phyloP scores from a whole-genome alignment of 2,113 vertebrate genomes.

The Thamnophis sirtalis region DNA sequence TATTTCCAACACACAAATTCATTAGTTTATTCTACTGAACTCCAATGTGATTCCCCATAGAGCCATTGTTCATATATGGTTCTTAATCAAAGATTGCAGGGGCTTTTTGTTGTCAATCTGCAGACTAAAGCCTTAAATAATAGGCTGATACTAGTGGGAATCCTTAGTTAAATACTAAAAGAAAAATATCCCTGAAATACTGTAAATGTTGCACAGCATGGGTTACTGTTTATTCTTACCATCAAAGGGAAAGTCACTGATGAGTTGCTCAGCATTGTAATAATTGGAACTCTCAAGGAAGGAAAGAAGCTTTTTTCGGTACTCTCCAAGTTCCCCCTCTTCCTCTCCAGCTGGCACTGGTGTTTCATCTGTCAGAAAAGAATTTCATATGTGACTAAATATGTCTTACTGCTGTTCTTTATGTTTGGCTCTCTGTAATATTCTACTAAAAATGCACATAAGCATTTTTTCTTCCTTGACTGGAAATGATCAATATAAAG shows the following conservation, averaged over 20 bases:
- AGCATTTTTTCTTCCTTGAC: background rate
- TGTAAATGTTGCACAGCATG: background rate
- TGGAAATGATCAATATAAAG: background rate
- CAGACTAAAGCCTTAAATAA: background rate
- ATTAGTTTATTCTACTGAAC: background rate
- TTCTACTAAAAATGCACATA: background rate
- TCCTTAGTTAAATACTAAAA: background rate
- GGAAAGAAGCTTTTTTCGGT: constrained; percentile 82
- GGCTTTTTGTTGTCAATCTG: background rate
- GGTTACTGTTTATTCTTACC: constrained; percentile 66
- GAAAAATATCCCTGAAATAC: background rate
- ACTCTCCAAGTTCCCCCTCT: constrained; percentile 85
- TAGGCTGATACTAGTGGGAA: background rate
- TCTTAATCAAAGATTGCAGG: background rate
- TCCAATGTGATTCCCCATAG: background rate
- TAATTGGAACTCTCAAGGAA: constrained; percentile 87
- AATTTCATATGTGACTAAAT: background rate
- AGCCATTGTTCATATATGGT: background rate
- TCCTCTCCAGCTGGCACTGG: constrained; percentile 85
- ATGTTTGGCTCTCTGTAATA: background rate
- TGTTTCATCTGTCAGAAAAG: constrained; percentile 54
- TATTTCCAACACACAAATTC: background rate
- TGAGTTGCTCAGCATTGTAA: constrained; percentile 88
- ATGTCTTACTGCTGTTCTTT: background rate
- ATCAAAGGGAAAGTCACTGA: constrained; percentile 97